Conservation (phyloP, 92 coral and sea anemone species). For the Palythoa grandis region DNA sequence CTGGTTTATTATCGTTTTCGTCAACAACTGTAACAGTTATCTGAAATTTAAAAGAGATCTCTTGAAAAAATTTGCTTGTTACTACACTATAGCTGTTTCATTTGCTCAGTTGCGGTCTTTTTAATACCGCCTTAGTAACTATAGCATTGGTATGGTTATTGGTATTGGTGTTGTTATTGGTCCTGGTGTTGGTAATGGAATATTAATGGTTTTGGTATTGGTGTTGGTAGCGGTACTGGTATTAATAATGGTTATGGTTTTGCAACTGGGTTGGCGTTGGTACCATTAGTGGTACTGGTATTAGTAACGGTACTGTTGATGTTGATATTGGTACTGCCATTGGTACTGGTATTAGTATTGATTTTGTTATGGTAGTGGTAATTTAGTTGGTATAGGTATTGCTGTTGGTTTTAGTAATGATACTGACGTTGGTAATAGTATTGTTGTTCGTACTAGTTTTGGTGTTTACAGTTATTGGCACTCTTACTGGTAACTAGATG, state of each 20-base stretch:
- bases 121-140: too few relatives aligned
- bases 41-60: slow-evolving; percentile 20
- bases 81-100: too few relatives aligned
- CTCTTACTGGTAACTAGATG: too few relatives aligned
- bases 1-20: slow-evolving; percentile 53
- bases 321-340: not conserved
- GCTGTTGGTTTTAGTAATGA: not conserved
- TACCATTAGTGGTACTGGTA: not conserved
- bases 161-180: too few relatives aligned
- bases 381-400: too few relatives aligned
- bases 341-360: not conserved
- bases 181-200: not conserved
- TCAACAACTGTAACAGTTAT: slow-evolving; percentile 46
- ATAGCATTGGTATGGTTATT: too few relatives aligned
- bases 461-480: too few relatives aligned
- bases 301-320: too few relatives aligned
- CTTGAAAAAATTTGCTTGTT: not conserved
- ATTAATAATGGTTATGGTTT: not conserved
- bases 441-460: too few relatives aligned
- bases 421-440: too few relatives aligned
- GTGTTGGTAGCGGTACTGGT: not conserved
- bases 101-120: too few relatives aligned
- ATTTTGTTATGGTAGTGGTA: not conserved
- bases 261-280: not conserved
- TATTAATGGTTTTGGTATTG: not conserved